Evolutionary conservation across 1,140 invertebrate species (phyloP).

Genomic region (Polyergus mexicanus): DNA sequence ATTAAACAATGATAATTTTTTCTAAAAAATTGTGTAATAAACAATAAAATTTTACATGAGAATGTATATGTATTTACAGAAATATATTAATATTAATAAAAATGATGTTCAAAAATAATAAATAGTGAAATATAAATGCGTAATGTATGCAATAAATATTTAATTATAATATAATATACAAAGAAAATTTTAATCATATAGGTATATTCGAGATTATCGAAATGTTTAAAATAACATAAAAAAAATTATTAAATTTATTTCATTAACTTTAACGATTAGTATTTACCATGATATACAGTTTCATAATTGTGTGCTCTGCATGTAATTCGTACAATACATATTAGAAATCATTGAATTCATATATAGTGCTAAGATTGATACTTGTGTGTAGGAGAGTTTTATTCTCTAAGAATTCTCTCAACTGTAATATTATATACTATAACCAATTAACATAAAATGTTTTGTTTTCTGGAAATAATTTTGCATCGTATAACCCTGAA

Average conservation of each 20-base stretch:
- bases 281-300: conserved; percentile 18
- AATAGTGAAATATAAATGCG: conserved; percentile 6
- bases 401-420: neutral
- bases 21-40: neutral
- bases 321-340: neutral
- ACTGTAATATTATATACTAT: neutral
- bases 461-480: neutral
- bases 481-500: neutral
- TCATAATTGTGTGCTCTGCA: neutral
- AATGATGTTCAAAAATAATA: conserved; percentile 14
- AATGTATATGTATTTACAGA: neutral
- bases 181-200: too few species aligned
- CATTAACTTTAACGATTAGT: conserved; percentile 19
- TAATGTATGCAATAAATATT: conserved; percentile 17
- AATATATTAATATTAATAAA: neutral
- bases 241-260: conserved; percentile 31
- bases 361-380: conserved; percentile 10
- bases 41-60: conserved; percentile 3
- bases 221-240: conserved; percentile 38
- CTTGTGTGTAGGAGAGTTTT: neutral
- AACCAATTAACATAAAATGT: neutral
- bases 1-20: neutral
- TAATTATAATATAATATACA: conserved; percentile 1
- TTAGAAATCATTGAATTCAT: conserved; percentile 39
- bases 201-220: conserved; percentile 14